phyloP scores from a whole-genome alignment of 2,797 vertebrate species.

The Ctenochaetus hawaiiensis region DNA sequence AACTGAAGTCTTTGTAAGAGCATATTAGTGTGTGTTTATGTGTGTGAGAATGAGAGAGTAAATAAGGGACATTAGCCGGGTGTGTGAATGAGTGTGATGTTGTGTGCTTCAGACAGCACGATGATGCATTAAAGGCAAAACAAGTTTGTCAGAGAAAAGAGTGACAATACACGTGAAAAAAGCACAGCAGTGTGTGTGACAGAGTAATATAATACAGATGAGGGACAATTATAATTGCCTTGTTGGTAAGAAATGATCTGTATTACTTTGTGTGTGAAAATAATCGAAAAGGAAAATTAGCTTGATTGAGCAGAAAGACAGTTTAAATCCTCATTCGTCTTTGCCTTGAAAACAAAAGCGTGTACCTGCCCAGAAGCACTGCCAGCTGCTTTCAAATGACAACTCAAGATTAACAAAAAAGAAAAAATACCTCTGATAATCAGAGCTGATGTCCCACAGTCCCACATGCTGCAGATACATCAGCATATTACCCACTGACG shows the following conservation, averaged over 20 bases:
- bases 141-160: background rate
- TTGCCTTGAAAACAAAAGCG: background rate
- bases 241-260: constrained; percentile 2
- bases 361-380: background rate
- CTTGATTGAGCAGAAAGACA: constrained; percentile 1
- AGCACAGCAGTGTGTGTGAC: background rate
- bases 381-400: background rate
- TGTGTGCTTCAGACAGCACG: background rate
- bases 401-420: background rate
- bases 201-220: background rate
- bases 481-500: background rate
- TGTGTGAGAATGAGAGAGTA: background rate
- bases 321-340: background rate
- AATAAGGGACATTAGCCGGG: background rate
- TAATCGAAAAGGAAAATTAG: constrained; percentile 20
- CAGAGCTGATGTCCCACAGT: background rate
- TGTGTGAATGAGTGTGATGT: background rate
- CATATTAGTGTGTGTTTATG: background rate
- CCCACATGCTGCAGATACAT: background rate
- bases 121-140: constrained; percentile 10
- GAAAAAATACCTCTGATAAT: background rate
- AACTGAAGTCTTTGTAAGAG: background rate
- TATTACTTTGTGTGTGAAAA: background rate
- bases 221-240: constrained; percentile 12
- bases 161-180: background rate